Conservation (phyloP, 2,113 vertebrate genomes). For the Natator depressus region DNA sequence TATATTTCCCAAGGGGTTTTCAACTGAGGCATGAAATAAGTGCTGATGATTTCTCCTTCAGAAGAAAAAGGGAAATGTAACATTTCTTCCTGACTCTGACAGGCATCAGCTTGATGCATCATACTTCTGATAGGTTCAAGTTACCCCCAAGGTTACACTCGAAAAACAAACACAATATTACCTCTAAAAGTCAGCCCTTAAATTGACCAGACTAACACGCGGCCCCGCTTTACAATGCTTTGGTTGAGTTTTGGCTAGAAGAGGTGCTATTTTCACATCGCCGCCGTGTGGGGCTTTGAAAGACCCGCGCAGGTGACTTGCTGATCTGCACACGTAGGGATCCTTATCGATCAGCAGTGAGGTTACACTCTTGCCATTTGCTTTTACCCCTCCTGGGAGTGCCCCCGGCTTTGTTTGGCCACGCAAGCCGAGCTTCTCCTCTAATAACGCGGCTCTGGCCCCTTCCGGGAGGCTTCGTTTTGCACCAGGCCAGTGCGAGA, state of each 20-base stretch:
- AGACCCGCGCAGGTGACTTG: too few relatives aligned
- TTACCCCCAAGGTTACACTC: not conserved
- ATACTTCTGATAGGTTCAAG: not conserved
- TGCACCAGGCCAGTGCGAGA: too few relatives aligned
- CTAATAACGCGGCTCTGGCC: too few relatives aligned
- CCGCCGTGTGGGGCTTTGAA: too few relatives aligned
- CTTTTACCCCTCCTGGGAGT: too few relatives aligned
- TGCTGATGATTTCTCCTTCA: not conserved
- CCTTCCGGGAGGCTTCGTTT: too few relatives aligned
- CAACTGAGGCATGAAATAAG: not conserved
- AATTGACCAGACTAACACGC: not conserved
- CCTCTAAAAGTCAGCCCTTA: not conserved
- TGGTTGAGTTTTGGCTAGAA: not conserved
- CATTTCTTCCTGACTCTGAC: not conserved
- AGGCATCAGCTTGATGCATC: not conserved
- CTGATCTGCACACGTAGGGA: too few relatives aligned
- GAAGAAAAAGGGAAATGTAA: not conserved
- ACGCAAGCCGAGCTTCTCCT: too few relatives aligned
- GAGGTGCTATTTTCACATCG: not conserved
- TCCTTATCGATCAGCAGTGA: too few relatives aligned
- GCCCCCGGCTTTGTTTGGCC: too few relatives aligned
- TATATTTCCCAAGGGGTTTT: conserved; percentile 37
- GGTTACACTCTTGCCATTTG: too few relatives aligned
- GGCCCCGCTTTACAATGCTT: not conserved
- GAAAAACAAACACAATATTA: not conserved